A percentile compares a stretch with the other conserved stretches of the same genome.
Evolutionary conservation across 2,888 invertebrate genomes (phyloP).

Genomic region (Agriotes lineatus): DNA sequence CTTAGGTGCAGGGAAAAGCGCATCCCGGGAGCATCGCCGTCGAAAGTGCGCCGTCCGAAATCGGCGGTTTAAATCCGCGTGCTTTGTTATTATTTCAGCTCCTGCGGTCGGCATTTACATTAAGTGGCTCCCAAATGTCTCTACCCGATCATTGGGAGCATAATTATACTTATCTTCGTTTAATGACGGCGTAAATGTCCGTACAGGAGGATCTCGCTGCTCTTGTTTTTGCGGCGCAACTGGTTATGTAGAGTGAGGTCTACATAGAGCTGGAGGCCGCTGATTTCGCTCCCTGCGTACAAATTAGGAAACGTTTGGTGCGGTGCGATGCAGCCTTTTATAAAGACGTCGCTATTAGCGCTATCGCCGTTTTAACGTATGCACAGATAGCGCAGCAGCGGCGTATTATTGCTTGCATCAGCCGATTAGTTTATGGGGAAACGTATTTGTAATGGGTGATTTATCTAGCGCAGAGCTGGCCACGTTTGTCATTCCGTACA

Average conservation of each 20-base stretch:
- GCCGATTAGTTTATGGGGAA: conserved; percentile 39
- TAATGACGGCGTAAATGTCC: conserved; percentile 43
- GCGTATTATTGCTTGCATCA: conserved; percentile 30
- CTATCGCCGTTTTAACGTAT: conserved; percentile 39
- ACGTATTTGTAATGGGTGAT: conserved; percentile 40
- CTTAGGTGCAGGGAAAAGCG: background rate
- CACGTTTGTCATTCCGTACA: conserved; percentile 33
- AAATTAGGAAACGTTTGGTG: conserved; percentile 34
- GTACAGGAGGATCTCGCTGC: conserved; percentile 16
- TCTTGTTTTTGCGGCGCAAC: conserved; percentile 27
- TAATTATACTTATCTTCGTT: conserved; percentile 44
- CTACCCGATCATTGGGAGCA: conserved; percentile 34
- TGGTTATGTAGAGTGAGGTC: conserved; percentile 27
- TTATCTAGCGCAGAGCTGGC: conserved; percentile 30
- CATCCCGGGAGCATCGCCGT: background rate
- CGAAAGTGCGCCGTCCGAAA: conserved; percentile 10
- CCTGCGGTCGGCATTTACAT: conserved; percentile 37
- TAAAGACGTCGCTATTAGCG: conserved; percentile 36
- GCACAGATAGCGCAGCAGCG: conserved; percentile 31
- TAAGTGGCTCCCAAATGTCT: conserved; percentile 42
- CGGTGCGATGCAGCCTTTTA: conserved; percentile 37
- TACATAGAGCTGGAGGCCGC: conserved; percentile 25
- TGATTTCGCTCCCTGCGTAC: conserved; percentile 32
- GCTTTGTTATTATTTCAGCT: conserved; percentile 43
- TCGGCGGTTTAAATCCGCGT: conserved; percentile 30